Evolutionary conservation across 2,888 invertebrate species (phyloP).

Genomic region (Pachymerium ferrugineum): DNA sequence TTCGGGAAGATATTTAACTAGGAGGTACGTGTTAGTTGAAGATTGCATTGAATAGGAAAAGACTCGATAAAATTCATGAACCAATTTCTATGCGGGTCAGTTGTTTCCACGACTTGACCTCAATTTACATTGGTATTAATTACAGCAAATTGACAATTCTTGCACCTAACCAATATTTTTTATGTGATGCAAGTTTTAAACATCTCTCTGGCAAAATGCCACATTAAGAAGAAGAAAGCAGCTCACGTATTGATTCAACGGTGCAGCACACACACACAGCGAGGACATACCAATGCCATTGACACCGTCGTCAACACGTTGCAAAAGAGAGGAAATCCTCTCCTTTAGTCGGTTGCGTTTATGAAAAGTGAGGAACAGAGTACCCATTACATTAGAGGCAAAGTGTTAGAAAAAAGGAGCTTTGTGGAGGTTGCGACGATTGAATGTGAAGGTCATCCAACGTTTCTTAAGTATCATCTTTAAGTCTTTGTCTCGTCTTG

Average conservation of each 20-base stretch:
- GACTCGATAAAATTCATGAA: background rate
- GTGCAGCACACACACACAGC: background rate
- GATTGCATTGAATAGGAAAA: background rate
- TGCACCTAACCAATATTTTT: background rate
- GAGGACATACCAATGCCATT: background rate
- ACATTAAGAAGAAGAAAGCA: conserved; percentile 8
- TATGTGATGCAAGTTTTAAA: background rate
- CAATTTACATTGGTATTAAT: conserved; percentile 9
- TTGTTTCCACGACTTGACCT: background rate
- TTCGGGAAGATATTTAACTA: background rate
- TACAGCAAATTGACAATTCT: background rate
- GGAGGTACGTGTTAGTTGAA: background rate
- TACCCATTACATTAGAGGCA: background rate
- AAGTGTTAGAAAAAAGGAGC: background rate
- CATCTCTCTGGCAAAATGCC: background rate
- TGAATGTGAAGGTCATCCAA: background rate
- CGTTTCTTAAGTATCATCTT: background rate
- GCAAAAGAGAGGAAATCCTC: background rate
- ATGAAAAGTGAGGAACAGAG: background rate
- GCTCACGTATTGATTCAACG: conserved; percentile 13
- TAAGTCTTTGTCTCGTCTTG: background rate
- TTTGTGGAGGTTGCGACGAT: background rate
- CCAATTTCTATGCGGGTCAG: conserved; percentile 4
- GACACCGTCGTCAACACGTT: background rate
- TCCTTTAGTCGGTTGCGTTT: background rate